phyloP scores from a whole-genome alignment of 2,113 vertebrate genomes.

The Cebidichthys violaceus region DNA sequence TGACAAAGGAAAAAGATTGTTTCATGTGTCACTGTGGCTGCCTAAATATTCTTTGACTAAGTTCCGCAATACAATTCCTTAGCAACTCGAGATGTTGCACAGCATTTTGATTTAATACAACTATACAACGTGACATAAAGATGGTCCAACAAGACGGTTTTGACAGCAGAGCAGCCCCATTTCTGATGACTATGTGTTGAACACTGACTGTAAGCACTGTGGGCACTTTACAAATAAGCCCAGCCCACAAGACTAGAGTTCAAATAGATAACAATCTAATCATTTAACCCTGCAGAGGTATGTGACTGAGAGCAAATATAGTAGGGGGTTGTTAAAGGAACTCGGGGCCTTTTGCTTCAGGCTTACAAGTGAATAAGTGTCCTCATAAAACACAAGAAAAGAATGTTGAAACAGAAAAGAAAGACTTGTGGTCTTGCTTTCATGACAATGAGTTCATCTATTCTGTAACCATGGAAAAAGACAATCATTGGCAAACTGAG shows the following conservation, averaged over 20 bases:
- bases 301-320: constrained; percentile 25
- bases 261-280: constrained; percentile 57
- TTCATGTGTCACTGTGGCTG: too few species aligned
- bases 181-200: constrained; percentile 7
- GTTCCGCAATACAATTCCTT: background rate
- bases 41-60: background rate
- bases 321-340: background rate
- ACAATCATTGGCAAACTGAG: background rate
- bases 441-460: background rate
- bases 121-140: background rate
- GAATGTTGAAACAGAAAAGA: background rate
- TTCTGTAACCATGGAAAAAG: background rate
- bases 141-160: background rate
- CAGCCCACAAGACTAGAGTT: constrained; percentile 59
- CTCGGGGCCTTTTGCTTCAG: background rate
- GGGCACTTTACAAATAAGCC: constrained; percentile 32
- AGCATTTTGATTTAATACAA: background rate
- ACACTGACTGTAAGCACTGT: constrained; percentile 1
- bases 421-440: background rate
- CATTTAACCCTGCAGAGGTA: constrained; percentile 37
- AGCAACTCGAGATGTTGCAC: background rate
- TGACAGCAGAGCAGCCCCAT: background rate
- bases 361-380: background rate
- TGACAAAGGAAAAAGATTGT: too few species aligned
- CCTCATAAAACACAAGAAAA: background rate